Percentiles rank a stretch among this genome's conserved stretches.
Conservation (phyloP, 2,113 vertebrate genomes). For the Chaetops frenatus region DNA sequence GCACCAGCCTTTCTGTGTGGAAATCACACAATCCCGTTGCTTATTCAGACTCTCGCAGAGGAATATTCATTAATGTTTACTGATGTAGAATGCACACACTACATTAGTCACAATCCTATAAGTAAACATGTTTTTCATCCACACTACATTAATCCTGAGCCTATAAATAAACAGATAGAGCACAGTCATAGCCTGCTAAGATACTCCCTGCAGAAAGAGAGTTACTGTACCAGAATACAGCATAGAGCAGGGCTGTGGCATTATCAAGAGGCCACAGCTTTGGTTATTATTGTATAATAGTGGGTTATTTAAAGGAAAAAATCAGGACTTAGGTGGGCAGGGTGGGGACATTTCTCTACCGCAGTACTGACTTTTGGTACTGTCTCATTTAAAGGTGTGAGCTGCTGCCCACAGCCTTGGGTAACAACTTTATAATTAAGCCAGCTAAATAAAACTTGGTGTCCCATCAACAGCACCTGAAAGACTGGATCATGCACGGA, state of each 20-base stretch:
- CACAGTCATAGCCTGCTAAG: neutral
- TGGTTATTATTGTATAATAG: neutral
- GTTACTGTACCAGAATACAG: neutral
- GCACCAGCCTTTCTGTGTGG: neutral
- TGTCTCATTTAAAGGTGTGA: neutral
- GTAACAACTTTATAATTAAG: neutral
- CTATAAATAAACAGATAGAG: conserved; percentile 45
- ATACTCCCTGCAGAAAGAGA: neutral
- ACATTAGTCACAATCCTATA: conserved; percentile 58
- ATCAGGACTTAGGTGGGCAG: neutral
- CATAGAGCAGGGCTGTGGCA: neutral
- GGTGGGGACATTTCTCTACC: neutral
- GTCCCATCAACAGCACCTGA: neutral
- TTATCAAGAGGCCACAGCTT: neutral
- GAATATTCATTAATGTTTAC: conserved; percentile 45
- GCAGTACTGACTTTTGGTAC: neutral
- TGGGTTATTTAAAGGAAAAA: neutral
- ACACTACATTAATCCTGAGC: conserved; percentile 55
- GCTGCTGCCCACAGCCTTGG: neutral
- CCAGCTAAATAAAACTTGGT: neutral
- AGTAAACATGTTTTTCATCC: conserved; percentile 51
- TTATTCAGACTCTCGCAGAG: neutral
- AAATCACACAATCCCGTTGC: neutral
- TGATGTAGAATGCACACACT: conserved; percentile 42
- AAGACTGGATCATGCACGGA: neutral